phyloP scores from a whole-genome alignment of 2,888 invertebrate genomes.

The Dryobota labecula region DNA sequence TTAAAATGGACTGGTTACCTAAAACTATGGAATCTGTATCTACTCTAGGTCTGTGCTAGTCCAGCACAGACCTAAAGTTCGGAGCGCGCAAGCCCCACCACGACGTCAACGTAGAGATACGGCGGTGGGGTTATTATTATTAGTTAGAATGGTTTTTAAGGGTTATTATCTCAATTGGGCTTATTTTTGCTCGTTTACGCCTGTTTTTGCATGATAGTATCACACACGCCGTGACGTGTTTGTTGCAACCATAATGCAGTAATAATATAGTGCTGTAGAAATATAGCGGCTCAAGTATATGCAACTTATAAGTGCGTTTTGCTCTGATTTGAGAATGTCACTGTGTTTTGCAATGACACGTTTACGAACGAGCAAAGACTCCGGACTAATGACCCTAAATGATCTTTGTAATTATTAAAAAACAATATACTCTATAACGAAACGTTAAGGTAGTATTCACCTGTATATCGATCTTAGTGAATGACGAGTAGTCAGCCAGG shows the following conservation, averaged over 20 bases:
- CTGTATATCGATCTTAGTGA: slow-evolving; percentile 98
- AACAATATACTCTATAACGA: neutral
- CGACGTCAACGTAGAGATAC: no score
- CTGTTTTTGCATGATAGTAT: neutral
- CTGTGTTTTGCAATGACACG: neutral
- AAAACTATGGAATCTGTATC: no score
- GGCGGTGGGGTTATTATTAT: no score
- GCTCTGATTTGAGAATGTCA: neutral
- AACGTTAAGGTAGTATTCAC: slow-evolving; percentile 81
- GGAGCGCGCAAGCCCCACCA: no score
- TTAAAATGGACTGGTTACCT: no score
- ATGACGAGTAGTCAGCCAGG: slow-evolving; percentile 98
- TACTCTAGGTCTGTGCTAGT: no score
- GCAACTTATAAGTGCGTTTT: neutral
- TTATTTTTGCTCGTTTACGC: neutral
- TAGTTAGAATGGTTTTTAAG: neutral
- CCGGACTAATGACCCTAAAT: neutral
- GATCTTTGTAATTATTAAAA: neutral
- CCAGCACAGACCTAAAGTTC: no score
- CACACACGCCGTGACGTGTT: neutral
- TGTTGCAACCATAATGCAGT: neutral
- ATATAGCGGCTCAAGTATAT: neutral
- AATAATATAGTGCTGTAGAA: neutral
- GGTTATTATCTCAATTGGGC: neutral
- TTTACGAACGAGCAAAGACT: neutral